Evolutionary conservation across 2,797 vertebrate species (phyloP).

Genomic region (Vireo griseus): DNA sequence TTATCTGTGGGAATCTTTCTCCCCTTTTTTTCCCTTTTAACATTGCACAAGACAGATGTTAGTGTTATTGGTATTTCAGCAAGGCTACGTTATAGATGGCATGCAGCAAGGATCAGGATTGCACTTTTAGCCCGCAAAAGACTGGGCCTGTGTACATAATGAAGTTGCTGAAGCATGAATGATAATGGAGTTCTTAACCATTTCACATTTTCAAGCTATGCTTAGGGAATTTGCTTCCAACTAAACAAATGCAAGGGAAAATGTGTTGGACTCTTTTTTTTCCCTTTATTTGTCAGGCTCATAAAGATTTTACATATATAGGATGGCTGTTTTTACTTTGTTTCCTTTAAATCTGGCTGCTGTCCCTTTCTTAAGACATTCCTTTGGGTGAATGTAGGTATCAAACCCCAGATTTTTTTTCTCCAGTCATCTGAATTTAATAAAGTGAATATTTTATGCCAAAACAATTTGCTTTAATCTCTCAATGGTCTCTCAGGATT

Average conservation of each 20-base stretch:
- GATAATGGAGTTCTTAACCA: slow-evolving; percentile 28
- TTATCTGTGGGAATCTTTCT: slow-evolving; percentile 75
- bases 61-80: slow-evolving; percentile 43
- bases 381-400: neutral
- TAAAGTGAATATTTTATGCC: slow-evolving; percentile 1
- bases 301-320: neutral
- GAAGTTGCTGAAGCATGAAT: slow-evolving; percentile 39
- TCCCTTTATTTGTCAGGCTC: neutral
- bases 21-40: neutral
- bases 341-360: neutral
- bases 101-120: slow-evolving; percentile 49
- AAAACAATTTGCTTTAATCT: slow-evolving; percentile 21
- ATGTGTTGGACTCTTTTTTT: fast-evolving
- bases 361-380: neutral
- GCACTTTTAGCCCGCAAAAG: slow-evolving; percentile 48
- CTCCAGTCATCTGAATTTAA: slow-evolving; percentile 19
- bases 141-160: slow-evolving; percentile 53
- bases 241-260: neutral
- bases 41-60: slow-evolving; percentile 68
- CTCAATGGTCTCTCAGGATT: neutral
- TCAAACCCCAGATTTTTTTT: neutral
- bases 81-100: slow-evolving; percentile 46
- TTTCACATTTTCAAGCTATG: slow-evolving; percentile 10
- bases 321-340: neutral
- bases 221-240: neutral